These are phyloP conservation scores for Sisyra nigra DNA, from an alignment of 2,888 invertebrate genomes.

Conservation along the genomic window DNA sequence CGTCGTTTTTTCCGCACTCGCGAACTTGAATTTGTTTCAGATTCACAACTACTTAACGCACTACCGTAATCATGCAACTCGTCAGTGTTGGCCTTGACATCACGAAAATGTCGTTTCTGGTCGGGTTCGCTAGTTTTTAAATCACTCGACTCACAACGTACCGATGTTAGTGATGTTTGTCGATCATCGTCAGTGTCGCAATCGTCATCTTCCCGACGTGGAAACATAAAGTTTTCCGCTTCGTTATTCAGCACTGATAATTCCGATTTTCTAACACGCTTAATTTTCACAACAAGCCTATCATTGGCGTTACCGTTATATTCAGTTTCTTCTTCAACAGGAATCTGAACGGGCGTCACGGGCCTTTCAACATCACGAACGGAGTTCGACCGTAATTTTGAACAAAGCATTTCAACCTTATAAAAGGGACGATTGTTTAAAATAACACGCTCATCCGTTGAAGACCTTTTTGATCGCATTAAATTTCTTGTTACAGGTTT, in stretches of 20 bases:
- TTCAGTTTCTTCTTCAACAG: conserved; percentile 20
- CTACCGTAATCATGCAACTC: conserved; percentile 13
- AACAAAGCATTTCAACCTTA: conserved; percentile 54
- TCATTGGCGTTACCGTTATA: conserved; percentile 11
- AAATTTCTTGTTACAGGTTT: conserved; percentile 7
- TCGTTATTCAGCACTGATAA: conserved; percentile 63
- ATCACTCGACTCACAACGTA: conserved; percentile 25
- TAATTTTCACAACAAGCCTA: conserved; percentile 55
- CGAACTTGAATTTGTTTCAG: not conserved
- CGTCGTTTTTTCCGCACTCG: conserved; percentile 16
- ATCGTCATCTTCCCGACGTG: conserved; percentile 44
- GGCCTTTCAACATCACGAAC: conserved; percentile 13
- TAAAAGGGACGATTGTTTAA: conserved; percentile 40
- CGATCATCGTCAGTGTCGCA: conserved; percentile 36
- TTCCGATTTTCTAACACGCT: conserved; percentile 57
- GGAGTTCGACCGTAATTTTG: conserved; percentile 43
- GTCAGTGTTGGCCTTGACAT: conserved; percentile 24
- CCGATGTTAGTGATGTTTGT: conserved; percentile 20
- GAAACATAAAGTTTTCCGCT: conserved; percentile 77
- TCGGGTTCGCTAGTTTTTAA: conserved; percentile 14
- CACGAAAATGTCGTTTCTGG: conserved; percentile 9
- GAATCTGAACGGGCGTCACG: conserved; percentile 19
- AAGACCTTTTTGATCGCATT: conserved; percentile 14
- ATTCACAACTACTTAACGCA: conserved; percentile 1
- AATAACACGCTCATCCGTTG: conserved; percentile 35